These are phyloP conservation scores for Plebejus argus DNA, from an alignment of 2,888 invertebrate species.

Conservation along the genomic window DNA sequence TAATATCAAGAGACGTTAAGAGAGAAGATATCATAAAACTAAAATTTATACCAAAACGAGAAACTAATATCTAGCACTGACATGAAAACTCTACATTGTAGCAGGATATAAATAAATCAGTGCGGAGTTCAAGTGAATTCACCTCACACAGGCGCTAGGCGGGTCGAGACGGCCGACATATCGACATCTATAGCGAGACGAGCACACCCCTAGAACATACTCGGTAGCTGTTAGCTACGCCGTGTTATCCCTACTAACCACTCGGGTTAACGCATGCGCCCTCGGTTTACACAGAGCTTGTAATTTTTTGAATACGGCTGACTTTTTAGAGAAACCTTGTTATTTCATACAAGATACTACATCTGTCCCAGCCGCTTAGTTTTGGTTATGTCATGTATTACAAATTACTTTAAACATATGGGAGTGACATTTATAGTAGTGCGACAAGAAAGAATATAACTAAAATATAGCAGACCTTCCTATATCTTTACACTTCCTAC, in stretches of 20 bases:
- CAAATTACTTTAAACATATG: no score
- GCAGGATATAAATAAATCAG: constrained; percentile 11
- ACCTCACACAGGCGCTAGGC: constrained; percentile 30
- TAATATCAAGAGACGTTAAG: background rate
- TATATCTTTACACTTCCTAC: no score
- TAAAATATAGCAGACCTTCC: no score
- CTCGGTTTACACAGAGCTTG: constrained; percentile 40
- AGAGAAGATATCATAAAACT: background rate
- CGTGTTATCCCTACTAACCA: constrained; percentile 51
- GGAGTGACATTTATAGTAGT: no score
- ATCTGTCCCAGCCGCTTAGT: no score
- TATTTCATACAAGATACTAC: background rate
- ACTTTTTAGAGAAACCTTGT: background rate
- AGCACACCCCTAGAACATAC: constrained; percentile 43
- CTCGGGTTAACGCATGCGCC: constrained; percentile 58
- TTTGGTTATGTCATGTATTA: no score
- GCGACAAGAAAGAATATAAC: no score
- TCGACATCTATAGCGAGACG: constrained; percentile 37
- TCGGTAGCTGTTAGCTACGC: constrained; percentile 46
- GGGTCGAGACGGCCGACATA: constrained; percentile 32
- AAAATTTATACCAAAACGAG: background rate
- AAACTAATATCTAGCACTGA: background rate
- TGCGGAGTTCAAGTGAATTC: constrained; percentile 16
- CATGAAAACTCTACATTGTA: background rate
- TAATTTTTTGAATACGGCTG: constrained; percentile 29